Evolutionary conservation across 2,888 invertebrate species (phyloP).

Genomic region (Ernsta delagoae): DNA sequence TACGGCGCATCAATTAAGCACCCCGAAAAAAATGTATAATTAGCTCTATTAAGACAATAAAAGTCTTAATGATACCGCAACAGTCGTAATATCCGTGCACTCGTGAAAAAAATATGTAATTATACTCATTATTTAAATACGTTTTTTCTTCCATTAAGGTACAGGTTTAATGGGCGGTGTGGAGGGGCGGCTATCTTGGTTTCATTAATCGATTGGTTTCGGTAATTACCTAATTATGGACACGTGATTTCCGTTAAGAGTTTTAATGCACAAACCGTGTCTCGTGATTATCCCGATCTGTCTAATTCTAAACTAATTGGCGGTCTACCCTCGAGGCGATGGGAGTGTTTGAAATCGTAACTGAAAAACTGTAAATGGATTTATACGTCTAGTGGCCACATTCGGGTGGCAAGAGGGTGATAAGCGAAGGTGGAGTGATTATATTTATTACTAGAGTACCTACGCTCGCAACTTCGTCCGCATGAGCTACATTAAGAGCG

Average conservation of each 20-base stretch:
- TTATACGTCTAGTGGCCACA: conserved; percentile 29
- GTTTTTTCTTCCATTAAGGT: conserved; percentile 77
- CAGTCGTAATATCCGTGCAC: conserved; percentile 76
- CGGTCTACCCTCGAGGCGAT: conserved; percentile 52
- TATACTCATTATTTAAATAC: conserved; percentile 84
- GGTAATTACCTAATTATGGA: conserved; percentile 83
- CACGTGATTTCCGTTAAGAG: conserved; percentile 74
- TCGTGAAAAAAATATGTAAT: conserved; percentile 82
- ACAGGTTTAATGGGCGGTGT: conserved; percentile 76
- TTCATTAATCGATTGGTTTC: conserved; percentile 84
- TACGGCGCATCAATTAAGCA: conserved; percentile 81
- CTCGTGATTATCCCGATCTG: conserved; percentile 75
- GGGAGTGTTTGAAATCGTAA: conserved; percentile 53
- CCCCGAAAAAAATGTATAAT: conserved; percentile 83
- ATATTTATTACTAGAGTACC: too few relatives aligned
- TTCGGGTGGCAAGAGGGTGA: background rate
- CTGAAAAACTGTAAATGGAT: conserved; percentile 46
- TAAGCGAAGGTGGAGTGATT: conserved; percentile 9
- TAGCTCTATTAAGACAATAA: conserved; percentile 85
- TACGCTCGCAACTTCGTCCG: too few relatives aligned
- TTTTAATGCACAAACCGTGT: conserved; percentile 83
- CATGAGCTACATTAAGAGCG: too few relatives aligned
- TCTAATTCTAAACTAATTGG: conserved; percentile 65
- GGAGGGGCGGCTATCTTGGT: conserved; percentile 74
- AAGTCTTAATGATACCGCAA: conserved; percentile 84